Conservation (phyloP, 2,888 invertebrate species). For the Fabriciana adippe region DNA sequence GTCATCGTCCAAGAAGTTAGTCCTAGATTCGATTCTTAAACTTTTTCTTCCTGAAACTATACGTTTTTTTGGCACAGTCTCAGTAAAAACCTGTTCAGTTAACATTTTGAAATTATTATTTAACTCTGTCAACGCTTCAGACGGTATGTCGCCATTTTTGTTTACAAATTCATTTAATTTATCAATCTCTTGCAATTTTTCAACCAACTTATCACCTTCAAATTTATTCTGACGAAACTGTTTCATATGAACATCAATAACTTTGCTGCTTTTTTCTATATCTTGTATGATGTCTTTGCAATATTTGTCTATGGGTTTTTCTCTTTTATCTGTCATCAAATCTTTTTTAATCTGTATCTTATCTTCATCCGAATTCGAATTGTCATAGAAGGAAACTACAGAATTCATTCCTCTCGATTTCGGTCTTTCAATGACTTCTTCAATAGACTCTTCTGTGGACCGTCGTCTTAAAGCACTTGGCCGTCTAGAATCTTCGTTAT, state of each 20-base stretch:
- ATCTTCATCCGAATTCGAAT: slow-evolving; percentile 50
- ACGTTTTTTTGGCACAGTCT: slow-evolving; percentile 57
- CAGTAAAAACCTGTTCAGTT: slow-evolving; percentile 62
- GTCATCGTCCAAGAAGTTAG: slow-evolving; percentile 62
- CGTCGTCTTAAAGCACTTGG: slow-evolving; percentile 59
- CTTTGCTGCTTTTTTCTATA: slow-evolving; percentile 70
- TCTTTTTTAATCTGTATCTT: slow-evolving; percentile 50
- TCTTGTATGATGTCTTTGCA: slow-evolving; percentile 74
- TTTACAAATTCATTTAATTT: slow-evolving; percentile 75
- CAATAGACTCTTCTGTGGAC: slow-evolving; percentile 68
- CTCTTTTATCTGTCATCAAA: slow-evolving; percentile 54
- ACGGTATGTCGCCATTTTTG: slow-evolving; percentile 58
- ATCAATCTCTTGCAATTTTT: slow-evolving; percentile 77
- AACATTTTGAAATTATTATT: slow-evolving; percentile 74
- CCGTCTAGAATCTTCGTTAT: slow-evolving; percentile 62
- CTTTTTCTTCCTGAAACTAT: slow-evolving; percentile 59
- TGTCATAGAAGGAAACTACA: slow-evolving; percentile 61
- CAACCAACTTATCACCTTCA: slow-evolving; percentile 75
- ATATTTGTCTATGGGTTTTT: slow-evolving; percentile 68
- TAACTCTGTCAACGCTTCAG: slow-evolving; percentile 60
- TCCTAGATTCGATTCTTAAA: slow-evolving; percentile 52
- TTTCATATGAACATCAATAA: slow-evolving; percentile 78
- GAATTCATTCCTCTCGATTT: slow-evolving; percentile 66
- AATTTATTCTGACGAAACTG: slow-evolving; percentile 69
- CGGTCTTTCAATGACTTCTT: slow-evolving; percentile 63